Evolutionary conservation across 2,113 vertebrate species (phyloP).

Genomic region (Diadophis punctatus): DNA sequence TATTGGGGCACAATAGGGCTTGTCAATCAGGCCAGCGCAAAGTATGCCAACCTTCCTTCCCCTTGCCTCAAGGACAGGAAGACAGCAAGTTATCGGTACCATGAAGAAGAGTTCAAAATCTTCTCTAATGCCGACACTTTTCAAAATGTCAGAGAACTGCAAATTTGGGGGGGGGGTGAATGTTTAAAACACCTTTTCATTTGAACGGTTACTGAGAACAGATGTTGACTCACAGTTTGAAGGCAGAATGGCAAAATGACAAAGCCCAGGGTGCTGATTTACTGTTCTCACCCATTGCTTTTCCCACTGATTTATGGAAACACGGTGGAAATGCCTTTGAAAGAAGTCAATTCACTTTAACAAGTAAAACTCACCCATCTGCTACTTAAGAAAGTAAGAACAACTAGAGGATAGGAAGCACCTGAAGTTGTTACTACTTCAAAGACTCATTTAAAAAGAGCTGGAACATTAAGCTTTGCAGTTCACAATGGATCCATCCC

Average conservation of each 20-base stretch:
- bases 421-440: conserved; percentile 14
- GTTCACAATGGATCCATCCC: neutral
- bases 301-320: conserved; percentile 35
- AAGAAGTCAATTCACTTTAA: conserved; percentile 35
- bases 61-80: neutral
- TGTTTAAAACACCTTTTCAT: conserved; percentile 28
- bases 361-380: conserved; percentile 36
- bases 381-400: conserved; percentile 16
- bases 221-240: conserved; percentile 5
- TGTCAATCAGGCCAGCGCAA: neutral
- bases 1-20: neutral
- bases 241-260: conserved; percentile 18
- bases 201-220: conserved; percentile 11
- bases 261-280: conserved; percentile 33
- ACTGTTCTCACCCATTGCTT: conserved; percentile 13
- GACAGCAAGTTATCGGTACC: neutral
- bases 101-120: neutral
- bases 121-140: neutral
- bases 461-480: neutral
- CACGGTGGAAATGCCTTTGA: conserved; percentile 31
- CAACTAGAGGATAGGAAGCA: conserved; percentile 22
- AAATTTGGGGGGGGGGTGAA: neutral
- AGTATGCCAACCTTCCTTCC: neutral
- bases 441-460: conserved; percentile 9
- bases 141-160: conserved; percentile 22